phyloP scores from a whole-genome alignment of 1,140 invertebrate genomes.

The Pectinophora gossypiella region DNA sequence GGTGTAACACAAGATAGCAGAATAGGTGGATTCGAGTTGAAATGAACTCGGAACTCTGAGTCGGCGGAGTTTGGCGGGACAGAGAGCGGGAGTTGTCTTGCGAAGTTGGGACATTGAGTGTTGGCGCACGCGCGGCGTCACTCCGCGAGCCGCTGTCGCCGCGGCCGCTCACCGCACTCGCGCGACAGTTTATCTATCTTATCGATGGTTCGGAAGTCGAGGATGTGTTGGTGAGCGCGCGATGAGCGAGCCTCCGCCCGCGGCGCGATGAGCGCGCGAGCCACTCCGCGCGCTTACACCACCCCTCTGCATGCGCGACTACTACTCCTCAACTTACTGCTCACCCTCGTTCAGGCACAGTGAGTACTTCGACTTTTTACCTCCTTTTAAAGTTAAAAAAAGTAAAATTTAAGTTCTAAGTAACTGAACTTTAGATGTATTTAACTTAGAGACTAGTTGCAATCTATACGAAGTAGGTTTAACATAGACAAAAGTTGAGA shows the following conservation, averaged over 20 bases:
- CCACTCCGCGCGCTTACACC: conserved; percentile 26
- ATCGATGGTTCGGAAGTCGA: neutral
- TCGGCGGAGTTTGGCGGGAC: no score
- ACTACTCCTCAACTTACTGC: conserved; percentile 29
- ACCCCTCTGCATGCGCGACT: conserved; percentile 35
- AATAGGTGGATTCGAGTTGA: no score
- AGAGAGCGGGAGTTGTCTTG: neutral
- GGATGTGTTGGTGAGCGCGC: conserved; percentile 36
- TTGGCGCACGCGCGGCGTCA: conserved; percentile 68
- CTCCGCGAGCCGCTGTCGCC: conserved; percentile 44
- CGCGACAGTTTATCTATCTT: neutral
- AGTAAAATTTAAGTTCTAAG: no score
- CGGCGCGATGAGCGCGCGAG: conserved; percentile 14
- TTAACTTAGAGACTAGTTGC: no score
- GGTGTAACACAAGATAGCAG: no score
- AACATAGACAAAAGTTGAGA: no score
- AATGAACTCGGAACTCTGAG: no score
- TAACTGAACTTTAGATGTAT: no score
- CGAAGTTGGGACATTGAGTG: no score
- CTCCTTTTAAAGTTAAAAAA: no score
- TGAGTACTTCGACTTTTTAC: conserved; percentile 39
- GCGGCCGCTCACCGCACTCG: conserved; percentile 22
- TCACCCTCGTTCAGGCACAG: conserved; percentile 44
- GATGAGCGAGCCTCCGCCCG: conserved; percentile 31
- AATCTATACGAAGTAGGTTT: no score